These are phyloP conservation scores for Idaea dimidiata DNA, from an alignment of 2,888 invertebrate genomes.

Conservation along the genomic window DNA sequence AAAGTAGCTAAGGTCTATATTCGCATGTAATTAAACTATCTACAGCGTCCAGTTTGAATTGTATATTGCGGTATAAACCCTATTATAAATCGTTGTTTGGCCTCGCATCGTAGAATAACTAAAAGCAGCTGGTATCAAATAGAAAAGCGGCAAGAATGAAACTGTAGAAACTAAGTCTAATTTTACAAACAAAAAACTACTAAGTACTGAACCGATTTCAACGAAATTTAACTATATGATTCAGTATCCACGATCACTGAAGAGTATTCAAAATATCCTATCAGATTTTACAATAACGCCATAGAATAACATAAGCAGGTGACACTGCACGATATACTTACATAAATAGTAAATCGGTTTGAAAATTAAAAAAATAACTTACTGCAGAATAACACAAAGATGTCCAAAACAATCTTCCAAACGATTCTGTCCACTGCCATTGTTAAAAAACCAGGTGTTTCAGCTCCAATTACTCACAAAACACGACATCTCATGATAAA, in stretches of 20 bases:
- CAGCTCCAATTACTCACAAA: slow-evolving; percentile 12
- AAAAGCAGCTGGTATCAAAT: too few species aligned
- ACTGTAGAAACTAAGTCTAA: too few species aligned
- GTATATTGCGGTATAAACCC: too few species aligned
- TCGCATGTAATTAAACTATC: too few species aligned
- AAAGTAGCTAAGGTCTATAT: too few species aligned
- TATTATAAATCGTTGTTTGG: too few species aligned
- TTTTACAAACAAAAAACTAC: neutral
- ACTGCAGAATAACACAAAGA: slow-evolving; percentile 56
- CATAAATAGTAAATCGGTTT: neutral
- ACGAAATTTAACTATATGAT: neutral
- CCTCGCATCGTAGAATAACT: too few species aligned
- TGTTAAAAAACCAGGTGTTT: slow-evolving; percentile 5
- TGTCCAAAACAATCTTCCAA: slow-evolving; percentile 62
- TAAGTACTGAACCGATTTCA: neutral
- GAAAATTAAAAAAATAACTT: slow-evolving; percentile 34
- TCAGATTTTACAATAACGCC: neutral
- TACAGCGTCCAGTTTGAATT: too few species aligned
- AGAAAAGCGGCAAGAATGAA: too few species aligned
- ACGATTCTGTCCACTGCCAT: slow-evolving; percentile 57
- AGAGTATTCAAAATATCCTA: too few species aligned
- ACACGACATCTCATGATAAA: slow-evolving; percentile 30
- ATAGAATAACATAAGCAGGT: neutral
- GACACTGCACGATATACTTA: neutral
- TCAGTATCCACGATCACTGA: too few species aligned